phyloP scores from a whole-genome alignment of 1,140 invertebrate genomes.

The Pantala flavescens region DNA sequence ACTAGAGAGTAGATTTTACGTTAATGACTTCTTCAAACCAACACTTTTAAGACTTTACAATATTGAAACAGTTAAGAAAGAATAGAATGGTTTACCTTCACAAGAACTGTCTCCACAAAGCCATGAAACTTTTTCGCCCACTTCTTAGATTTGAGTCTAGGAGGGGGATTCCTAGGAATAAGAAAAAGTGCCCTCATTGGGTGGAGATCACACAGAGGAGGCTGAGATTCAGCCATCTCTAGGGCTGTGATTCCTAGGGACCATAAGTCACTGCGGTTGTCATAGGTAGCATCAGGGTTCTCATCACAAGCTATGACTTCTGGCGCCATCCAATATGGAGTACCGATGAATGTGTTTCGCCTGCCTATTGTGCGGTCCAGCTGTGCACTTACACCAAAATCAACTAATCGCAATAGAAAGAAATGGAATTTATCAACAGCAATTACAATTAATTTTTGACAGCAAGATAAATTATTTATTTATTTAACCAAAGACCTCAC shows the following conservation, averaged over 20 bases:
- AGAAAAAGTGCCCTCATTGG: slow-evolving; percentile 98
- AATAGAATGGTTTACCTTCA: slow-evolving; percentile 46
- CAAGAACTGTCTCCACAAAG: slow-evolving; percentile 79
- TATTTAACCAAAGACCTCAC: no score
- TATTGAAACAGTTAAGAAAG: no score
- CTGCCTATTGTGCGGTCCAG: slow-evolving; percentile 96
- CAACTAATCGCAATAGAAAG: slow-evolving; percentile 52
- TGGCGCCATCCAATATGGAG: slow-evolving; percentile 96
- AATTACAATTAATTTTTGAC: background rate
- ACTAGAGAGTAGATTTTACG: no score
- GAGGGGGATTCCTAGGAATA: slow-evolving; percentile 95
- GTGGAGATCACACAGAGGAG: slow-evolving; percentile 96
- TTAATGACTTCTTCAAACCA: no score
- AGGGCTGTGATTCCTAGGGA: slow-evolving; percentile 96
- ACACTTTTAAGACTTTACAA: no score
- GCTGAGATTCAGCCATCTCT: slow-evolving; percentile 99
- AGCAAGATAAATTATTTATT: no score
- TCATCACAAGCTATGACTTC: slow-evolving; percentile 99
- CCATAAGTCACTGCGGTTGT: slow-evolving; percentile 98
- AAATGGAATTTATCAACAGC: slow-evolving; percentile 2
- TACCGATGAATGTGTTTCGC: slow-evolving; percentile 98
- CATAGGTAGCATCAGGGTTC: slow-evolving; percentile 99
- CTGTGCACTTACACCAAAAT: slow-evolving; percentile 99
- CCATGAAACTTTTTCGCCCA: slow-evolving; percentile 95
- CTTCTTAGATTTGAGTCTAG: slow-evolving; percentile 94